Evolutionary conservation across 2,797 vertebrate genomes (phyloP).

Genomic region (Zenarchopterus dispar): DNA sequence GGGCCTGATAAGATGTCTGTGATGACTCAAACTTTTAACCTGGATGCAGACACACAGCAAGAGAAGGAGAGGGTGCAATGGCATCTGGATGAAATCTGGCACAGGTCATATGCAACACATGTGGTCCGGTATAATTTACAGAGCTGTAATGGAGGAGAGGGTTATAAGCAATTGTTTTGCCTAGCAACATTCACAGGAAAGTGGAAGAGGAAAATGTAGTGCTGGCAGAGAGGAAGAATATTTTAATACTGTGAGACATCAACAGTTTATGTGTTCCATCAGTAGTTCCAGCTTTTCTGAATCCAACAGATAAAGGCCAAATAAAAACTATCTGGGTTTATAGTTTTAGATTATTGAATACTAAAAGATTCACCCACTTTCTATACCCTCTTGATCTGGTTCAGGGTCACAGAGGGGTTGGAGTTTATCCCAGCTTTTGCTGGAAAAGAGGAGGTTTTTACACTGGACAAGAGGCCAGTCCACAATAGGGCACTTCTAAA

Average conservation of each 20-base stretch:
- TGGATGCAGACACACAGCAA: conserved; percentile 20
- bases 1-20: conserved; percentile 26
- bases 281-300: conserved; percentile 66
- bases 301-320: conserved; percentile 54
- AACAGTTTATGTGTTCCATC: conserved; percentile 78
- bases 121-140: conserved; percentile 79
- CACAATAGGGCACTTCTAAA: conserved; percentile 11
- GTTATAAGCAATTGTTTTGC: conserved; percentile 77
- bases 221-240: conserved; percentile 73
- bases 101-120: conserved; percentile 65
- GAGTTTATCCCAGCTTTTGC: background rate
- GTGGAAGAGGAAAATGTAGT: conserved; percentile 71
- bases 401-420: background rate
- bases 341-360: conserved; percentile 56
- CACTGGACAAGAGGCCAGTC: background rate
- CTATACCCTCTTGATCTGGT: background rate
- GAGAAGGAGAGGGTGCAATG: conserved; percentile 44
- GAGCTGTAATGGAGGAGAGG: conserved; percentile 72
- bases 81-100: conserved; percentile 75
- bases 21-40: conserved; percentile 26
- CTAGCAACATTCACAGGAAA: conserved; percentile 76
- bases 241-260: conserved; percentile 78
- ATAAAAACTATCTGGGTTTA: conserved; percentile 69
- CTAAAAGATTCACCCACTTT: conserved; percentile 25
- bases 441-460: background rate